Conservation (phyloP, 2,797 vertebrate species). For the Epinephelus malabaricus region DNA sequence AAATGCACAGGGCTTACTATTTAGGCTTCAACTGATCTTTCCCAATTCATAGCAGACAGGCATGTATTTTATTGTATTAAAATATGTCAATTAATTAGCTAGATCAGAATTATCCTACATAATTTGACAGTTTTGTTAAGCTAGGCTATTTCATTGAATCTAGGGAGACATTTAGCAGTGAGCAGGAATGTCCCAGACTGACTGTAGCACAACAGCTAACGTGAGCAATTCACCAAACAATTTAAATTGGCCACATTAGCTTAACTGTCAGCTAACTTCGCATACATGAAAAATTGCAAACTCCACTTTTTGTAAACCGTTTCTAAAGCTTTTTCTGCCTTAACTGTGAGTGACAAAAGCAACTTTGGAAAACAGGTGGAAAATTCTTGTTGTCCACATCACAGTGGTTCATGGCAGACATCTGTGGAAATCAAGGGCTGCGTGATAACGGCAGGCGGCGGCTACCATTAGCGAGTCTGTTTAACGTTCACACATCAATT, state of each 20-base stretch:
- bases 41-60: no score
- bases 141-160: no score
- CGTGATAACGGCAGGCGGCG: constrained; percentile 13
- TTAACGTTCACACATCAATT: constrained; percentile 7
- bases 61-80: no score
- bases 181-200: background rate
- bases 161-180: background rate
- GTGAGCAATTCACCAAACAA: background rate
- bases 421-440: background rate
- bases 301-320: rapidly evolving
- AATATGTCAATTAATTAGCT: background rate
- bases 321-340: rapidly evolving
- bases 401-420: constrained; percentile 28
- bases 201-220: constrained; percentile 23
- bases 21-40: background rate
- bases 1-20: background rate
- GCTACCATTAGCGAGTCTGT: constrained; percentile 17
- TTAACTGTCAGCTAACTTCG: background rate
- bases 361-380: background rate
- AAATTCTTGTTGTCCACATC: background rate
- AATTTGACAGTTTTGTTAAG: background rate
- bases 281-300: background rate
- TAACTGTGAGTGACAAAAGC: background rate
- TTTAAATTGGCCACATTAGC: background rate
- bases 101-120: background rate